phyloP scores from a whole-genome alignment of 2,797 vertebrate species.

The Martes flavigula region DNA sequence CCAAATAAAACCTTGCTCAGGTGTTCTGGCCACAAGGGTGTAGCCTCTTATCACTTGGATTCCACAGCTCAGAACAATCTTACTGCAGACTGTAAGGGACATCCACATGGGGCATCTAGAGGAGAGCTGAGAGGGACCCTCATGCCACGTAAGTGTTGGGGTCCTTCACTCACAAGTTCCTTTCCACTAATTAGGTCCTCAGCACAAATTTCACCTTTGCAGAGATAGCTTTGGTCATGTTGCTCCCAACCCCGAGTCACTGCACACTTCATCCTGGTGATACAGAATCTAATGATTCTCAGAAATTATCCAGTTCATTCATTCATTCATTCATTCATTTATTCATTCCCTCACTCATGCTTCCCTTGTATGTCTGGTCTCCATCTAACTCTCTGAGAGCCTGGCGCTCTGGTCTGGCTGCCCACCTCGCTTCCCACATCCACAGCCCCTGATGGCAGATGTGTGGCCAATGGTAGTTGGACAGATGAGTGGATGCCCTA shows the following conservation, averaged over 20 bases:
- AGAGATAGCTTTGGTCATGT: neutral
- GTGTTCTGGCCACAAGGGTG: accelerated
- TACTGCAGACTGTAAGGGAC: neutral
- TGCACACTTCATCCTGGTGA: neutral
- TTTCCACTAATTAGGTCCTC: neutral
- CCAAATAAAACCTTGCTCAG: neutral
- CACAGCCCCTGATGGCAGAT: neutral
- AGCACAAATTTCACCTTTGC: neutral
- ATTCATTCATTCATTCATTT: neutral
- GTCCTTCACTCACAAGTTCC: neutral
- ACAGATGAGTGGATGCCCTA: accelerated
- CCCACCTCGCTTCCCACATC: accelerated
- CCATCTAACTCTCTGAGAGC: accelerated
- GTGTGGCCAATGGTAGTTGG: accelerated
- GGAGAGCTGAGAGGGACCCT: neutral
- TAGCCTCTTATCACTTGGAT: neutral
- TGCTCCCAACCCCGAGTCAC: accelerated
- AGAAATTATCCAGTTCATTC: neutral
- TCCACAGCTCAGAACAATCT: neutral
- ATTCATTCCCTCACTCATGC: neutral
- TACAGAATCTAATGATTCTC: neutral
- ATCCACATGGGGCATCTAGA: neutral
- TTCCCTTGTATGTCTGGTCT: neutral
- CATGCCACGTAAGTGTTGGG: accelerated
- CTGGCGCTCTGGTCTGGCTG: too few relatives aligned